Evolutionary conservation across 1,140 invertebrate species (phyloP), one percentile per base, ranked within the genome.

Genomic region (Rhyzopertha dominica): DNA sequence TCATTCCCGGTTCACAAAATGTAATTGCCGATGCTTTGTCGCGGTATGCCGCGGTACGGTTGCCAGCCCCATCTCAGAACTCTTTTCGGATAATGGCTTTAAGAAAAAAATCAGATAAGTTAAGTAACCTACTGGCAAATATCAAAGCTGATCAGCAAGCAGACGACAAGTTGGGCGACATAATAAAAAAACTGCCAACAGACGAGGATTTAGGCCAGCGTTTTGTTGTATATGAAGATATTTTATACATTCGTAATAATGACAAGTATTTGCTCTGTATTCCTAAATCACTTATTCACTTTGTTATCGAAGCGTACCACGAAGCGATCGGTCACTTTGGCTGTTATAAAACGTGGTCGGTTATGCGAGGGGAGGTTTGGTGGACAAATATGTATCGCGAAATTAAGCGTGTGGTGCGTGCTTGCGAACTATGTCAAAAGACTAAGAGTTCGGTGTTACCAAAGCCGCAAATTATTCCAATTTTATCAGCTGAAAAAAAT

Each of bases 21-120:
- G 16, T 38, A 3, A 20, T 38, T 12, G 19, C 19, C 2, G 36
- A 38, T 22, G 19, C 36, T n/a, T 22, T 25, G 36, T 38, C 36
- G n/a, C 17, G 36, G 14, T 12, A 38, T 38, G 12, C 36, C 12
- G 36, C 10, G n/a, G 10, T 38, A 8, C 16, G 35, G 5, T 23
- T 23, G 22, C 16, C 16, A 7, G 10, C 16, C 10, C 35, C 35
- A 7, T 12, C 4, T 10, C 20, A n/a, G 4, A 38, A 38, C n/a
- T 20, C 25, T 12, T 38, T 38, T n/a, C 12, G 14, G n/a, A 8
- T 26, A 26, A 8, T 26, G 8, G 8, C n/a, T n/a, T n/a, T n/a
- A n/a, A n/a, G n/a, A n/a, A n/a, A n/a, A n/a, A n/a, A n/a, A n/a
- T 12, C 4, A 9, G 35, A n/a, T 7, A 38, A 38, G 14, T 20